A percentile compares a stretch with the other conserved stretches of the same genome.
Conservation (phyloP, 2,888 invertebrate species). For the Caenorhabditis angaria region DNA sequence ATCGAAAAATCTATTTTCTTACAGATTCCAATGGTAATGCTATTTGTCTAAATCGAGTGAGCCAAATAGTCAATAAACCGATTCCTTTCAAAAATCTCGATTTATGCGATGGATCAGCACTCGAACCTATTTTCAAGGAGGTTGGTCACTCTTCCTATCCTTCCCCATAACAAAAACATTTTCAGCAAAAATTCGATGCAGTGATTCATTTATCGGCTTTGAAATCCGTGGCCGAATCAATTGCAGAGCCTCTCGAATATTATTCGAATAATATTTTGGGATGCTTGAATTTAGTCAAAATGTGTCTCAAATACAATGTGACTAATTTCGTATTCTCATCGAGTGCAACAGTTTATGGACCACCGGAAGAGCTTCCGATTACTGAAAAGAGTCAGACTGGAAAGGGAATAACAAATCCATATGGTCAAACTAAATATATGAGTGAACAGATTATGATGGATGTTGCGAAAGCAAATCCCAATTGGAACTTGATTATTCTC, state of each 20-base stretch:
- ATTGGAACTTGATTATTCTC: conserved; percentile 90
- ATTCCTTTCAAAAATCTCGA: conserved; percentile 71
- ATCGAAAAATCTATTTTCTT: too few species aligned
- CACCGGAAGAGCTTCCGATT: conserved; percentile 86
- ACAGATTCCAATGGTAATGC: conserved; percentile 51
- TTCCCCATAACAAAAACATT: too few species aligned
- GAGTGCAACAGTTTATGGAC: conserved; percentile 93
- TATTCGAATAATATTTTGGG: conserved; percentile 93
- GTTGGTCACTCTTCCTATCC: too few species aligned
- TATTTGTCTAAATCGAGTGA: conserved; percentile 81
- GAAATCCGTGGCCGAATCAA: conserved; percentile 95
- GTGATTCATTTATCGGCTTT: conserved; percentile 95
- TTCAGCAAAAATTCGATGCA: conserved; percentile 86
- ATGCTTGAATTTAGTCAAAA: conserved; percentile 89
- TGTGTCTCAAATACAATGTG: conserved; percentile 84
- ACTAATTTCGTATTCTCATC: conserved; percentile 87
- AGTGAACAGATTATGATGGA: conserved; percentile 94
- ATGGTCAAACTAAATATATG: conserved; percentile 94
- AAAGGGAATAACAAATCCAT: conserved; percentile 85
- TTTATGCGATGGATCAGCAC: conserved; percentile 51
- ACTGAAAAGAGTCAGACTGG: conserved; percentile 81
- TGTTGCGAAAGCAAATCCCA: conserved; percentile 84
- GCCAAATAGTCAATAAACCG: conserved; percentile 82
- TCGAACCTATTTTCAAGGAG: conserved; percentile 75
- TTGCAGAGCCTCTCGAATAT: conserved; percentile 88